Base-by-base conservation (phyloP, 2,113 vertebrate genomes). In the Cisticola juncidis region DNA sequence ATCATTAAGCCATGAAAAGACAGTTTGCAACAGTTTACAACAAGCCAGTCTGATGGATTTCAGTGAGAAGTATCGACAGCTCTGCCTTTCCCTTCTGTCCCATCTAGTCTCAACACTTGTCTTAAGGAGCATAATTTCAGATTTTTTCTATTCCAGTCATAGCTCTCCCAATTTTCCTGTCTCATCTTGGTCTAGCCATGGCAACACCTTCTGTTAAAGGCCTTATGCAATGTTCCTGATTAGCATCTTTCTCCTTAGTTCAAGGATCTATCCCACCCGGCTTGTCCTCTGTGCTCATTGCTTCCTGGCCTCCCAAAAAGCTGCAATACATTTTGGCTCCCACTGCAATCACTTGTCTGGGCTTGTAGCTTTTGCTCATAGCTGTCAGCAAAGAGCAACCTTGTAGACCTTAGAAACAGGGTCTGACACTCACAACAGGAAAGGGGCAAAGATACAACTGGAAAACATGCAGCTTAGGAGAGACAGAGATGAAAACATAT, bases 161-260 rank as follows among this genome's bases (percentile, higher is more conserved):
- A 61, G 17, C 23, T 78, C 81, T 83, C 20, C 12, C 14, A 61
- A 36, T 47, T 83, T 40, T 82, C 6, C 25, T 35, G 12, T 80
- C 36, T 12, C 20, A 13, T 36, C 24, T 54, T 31, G 42, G 38
- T 26, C 62, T 91, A 83, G 31, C 24, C 25, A 13, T 24, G 21
- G 8, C 26, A 87, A 20, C 14, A 28, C 3, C 20, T 87, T 66
- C 38, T 81, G 9, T 58, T 79, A 29, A 36, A 31, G 19, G 11
- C 36, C 16, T 70, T 74, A 28, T 0, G 0, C 22, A n/a, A 17
- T 31, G 29, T 25, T 86, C 8, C 2, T 1, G 1, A 9, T 58
- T n/a, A 56, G 0, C 7, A 12, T n/a, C 26, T 81, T 81, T 50
- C 51, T 73, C 13, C 25, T 81, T 18, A 10, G 20, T 24, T 81